Evolutionary conservation across 1,140 invertebrate genomes (phyloP).

Genomic region (Hirudo medicinalis): DNA sequence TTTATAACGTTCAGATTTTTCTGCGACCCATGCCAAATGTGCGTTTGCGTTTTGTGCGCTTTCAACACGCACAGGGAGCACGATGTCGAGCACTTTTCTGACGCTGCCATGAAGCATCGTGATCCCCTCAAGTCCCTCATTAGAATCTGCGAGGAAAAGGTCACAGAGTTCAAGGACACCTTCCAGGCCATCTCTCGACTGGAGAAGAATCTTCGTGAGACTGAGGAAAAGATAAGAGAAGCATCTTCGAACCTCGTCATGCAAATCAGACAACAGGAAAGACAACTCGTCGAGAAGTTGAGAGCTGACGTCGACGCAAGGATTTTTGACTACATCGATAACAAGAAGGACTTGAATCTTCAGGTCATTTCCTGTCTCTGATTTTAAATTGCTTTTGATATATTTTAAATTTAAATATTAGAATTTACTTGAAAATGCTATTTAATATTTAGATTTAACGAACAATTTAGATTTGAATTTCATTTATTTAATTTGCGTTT

Average conservation of each 20-base stretch:
- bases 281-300: not conserved
- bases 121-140: constrained; percentile 30
- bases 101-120: constrained; percentile 36
- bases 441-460: too few species aligned
- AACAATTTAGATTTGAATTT: too few species aligned
- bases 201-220: not conserved
- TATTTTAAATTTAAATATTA: too few species aligned
- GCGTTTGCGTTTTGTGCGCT: constrained; percentile 39
- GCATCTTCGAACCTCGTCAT: not conserved
- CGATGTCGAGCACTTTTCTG: constrained; percentile 38
- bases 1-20: constrained; percentile 30
- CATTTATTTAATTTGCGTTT: too few species aligned
- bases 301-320: not conserved
- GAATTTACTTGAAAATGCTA: too few species aligned
- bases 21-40: constrained; percentile 39
- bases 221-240: not conserved
- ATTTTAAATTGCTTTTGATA: too few species aligned
- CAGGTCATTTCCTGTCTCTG: too few species aligned
- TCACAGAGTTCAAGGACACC: constrained; percentile 12
- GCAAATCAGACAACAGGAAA: constrained; percentile 1
- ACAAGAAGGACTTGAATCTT: not conserved
- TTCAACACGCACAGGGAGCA: constrained; percentile 40
- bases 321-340: not conserved
- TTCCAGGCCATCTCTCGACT: not conserved
- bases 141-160: constrained; percentile 28